Conservation (phyloP, 2,888 invertebrate genomes). For the Biston betularia region DNA sequence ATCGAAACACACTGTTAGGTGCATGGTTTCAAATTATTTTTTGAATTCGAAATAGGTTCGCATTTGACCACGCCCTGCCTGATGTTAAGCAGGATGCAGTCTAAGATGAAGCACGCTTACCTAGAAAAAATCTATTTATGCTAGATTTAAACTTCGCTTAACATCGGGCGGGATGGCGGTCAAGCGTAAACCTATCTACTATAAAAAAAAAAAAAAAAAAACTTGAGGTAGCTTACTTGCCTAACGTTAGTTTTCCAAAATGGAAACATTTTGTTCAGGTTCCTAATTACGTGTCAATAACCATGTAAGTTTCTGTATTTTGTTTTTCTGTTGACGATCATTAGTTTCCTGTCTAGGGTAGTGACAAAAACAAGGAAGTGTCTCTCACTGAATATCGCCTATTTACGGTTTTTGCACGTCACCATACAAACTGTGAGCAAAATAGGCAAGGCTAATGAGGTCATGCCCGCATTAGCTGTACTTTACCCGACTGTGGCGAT, state of each 20-base stretch:
- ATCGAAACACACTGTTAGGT: too few relatives aligned
- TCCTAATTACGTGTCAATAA: neutral
- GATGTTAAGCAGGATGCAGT: too few relatives aligned
- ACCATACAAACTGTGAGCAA: slow-evolving; percentile 20
- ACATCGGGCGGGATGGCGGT: too few relatives aligned
- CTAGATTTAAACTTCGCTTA: too few relatives aligned
- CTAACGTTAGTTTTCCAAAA: neutral
- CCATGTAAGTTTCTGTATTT: neutral
- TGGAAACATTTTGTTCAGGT: neutral
- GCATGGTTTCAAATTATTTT: too few relatives aligned
- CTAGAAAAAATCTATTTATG: too few relatives aligned
- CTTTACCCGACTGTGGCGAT: neutral
- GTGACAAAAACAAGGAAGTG: slow-evolving; percentile 15
- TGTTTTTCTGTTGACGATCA: slow-evolving; percentile 11
- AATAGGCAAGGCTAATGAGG: neutral
- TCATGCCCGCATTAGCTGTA: neutral
- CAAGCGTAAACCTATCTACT: too few relatives aligned
- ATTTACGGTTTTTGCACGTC: slow-evolving; percentile 10
- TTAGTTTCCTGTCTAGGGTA: slow-evolving; percentile 17
- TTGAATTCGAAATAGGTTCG: too few relatives aligned
- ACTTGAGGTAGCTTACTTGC: too few relatives aligned
- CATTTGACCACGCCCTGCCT: too few relatives aligned
- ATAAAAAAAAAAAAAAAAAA: too few relatives aligned
- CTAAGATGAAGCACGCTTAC: too few relatives aligned
- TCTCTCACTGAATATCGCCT: slow-evolving; percentile 12